Percentiles rank a stretch among this genome's conserved stretches.
phyloP scores from a whole-genome alignment of 2,888 invertebrate genomes.

The Pegoplata infirma region DNA sequence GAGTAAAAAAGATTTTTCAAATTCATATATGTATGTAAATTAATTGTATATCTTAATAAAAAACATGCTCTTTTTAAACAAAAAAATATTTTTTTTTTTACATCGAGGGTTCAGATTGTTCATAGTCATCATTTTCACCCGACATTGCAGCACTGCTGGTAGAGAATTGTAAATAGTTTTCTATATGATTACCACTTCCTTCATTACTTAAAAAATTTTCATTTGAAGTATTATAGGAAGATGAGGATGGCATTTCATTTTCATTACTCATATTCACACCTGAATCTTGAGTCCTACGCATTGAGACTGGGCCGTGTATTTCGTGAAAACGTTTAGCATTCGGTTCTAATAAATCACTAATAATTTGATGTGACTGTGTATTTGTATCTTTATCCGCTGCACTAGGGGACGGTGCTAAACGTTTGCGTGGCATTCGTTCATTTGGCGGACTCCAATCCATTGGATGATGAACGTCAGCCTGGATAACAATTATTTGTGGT shows the following conservation, averaged over 20 bases:
- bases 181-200: not conserved
- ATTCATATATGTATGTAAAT: too few species aligned
- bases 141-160: not conserved
- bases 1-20: too few species aligned
- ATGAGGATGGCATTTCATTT: not conserved
- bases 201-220: not conserved
- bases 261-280: slow-evolving; percentile 50
- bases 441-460: slow-evolving; percentile 68
- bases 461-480: slow-evolving; percentile 70
- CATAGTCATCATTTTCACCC: not conserved
- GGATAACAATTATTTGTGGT: slow-evolving; percentile 64
- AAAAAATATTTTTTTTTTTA: slow-evolving; percentile 1
- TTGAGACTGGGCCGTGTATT: slow-evolving; percentile 16
- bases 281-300: slow-evolving; percentile 55
- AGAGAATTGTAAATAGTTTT: not conserved
- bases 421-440: slow-evolving; percentile 44
- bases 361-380: not conserved
- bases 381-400: not conserved
- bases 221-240: not conserved
- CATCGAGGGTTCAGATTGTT: slow-evolving; percentile 24
- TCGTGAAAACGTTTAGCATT: slow-evolving; percentile 9
- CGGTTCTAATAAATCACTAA: slow-evolving; percentile 5
- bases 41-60: not conserved
- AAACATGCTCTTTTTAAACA: not conserved
- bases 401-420: slow-evolving; percentile 31